These are phyloP conservation scores for Polydrusus tereticollis DNA, from an alignment of 2,888 invertebrate genomes.

Conservation along the genomic window DNA sequence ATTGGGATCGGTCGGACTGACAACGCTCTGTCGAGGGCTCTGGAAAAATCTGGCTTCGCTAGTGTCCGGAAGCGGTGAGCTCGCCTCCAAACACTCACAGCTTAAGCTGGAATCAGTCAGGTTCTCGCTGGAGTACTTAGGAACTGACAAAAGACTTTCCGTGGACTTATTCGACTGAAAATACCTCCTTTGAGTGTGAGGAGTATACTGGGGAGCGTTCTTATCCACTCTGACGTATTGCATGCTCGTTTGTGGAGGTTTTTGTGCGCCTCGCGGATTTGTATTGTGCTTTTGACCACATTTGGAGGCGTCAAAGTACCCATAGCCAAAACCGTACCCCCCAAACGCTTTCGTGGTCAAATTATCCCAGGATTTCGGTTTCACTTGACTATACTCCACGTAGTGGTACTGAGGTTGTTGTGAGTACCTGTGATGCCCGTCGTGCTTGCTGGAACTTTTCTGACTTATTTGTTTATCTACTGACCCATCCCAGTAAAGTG, in stretches of 20 bases:
- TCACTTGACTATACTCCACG: conserved; percentile 68
- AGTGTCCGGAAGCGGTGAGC: conserved; percentile 55
- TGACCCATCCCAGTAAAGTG: conserved; percentile 83
- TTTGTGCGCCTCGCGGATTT: conserved; percentile 47
- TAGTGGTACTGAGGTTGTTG: conserved; percentile 59
- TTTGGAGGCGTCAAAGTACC: conserved; percentile 77
- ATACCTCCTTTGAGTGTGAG: conserved; percentile 67
- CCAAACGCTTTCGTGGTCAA: conserved; percentile 87
- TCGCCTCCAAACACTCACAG: conserved; percentile 76
- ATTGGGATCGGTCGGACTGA: conserved; percentile 66
- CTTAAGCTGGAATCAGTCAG: conserved; percentile 78
- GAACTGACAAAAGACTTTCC: conserved; percentile 80
- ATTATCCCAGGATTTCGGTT: conserved; percentile 93
- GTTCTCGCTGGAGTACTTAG: conserved; percentile 75
- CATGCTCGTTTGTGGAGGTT: conserved; percentile 54
- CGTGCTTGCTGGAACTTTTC: conserved; percentile 68
- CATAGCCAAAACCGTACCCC: conserved; percentile 89
- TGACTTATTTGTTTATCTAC: conserved; percentile 65
- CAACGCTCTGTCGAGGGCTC: conserved; percentile 63
- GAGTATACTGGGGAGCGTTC: conserved; percentile 65
- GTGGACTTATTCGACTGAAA: conserved; percentile 83
- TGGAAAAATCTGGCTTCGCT: conserved; percentile 63
- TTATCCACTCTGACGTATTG: conserved; percentile 60
- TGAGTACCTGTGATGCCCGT: conserved; percentile 63
- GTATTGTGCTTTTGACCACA: conserved; percentile 55